phyloP scores from a whole-genome alignment of 1,140 invertebrate genomes.

The Eurosta solidaginis region DNA sequence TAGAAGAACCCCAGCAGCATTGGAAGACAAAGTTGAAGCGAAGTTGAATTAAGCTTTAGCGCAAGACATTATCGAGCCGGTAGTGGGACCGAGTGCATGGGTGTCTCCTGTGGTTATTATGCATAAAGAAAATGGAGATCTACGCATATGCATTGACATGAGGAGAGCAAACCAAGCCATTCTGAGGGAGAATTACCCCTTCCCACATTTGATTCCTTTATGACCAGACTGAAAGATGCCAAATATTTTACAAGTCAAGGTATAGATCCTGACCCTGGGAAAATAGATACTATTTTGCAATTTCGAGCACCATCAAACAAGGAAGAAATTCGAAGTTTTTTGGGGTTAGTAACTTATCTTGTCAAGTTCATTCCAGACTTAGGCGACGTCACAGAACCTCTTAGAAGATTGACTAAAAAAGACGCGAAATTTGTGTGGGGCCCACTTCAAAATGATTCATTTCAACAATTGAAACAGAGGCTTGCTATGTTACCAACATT shows the following conservation, averaged over 20 bases:
- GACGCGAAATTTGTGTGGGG: constrained; percentile 35
- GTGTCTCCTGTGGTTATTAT: constrained; percentile 54
- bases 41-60: too few species aligned
- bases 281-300: not conserved
- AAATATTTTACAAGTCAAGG: constrained; percentile 39
- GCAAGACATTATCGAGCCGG: too few species aligned
- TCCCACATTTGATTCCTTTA: constrained; percentile 49
- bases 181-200: constrained; percentile 52
- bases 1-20: too few species aligned
- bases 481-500: not conserved
- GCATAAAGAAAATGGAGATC: constrained; percentile 46
- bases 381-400: not conserved
- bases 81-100: constrained; percentile 42
- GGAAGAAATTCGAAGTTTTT: not conserved
- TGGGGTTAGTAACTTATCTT: not conserved
- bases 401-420: too few species aligned
- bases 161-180: constrained; percentile 54
- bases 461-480: constrained; percentile 38
- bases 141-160: constrained; percentile 59
- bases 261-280: not conserved
- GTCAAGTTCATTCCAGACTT: not conserved
- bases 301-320: not conserved
- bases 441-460: constrained; percentile 34
- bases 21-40: constrained; percentile 43
- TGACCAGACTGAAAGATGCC: constrained; percentile 44